Base-by-base conservation (phyloP, 2,113 vertebrate species). In the Notarius quadriscutis region DNA sequence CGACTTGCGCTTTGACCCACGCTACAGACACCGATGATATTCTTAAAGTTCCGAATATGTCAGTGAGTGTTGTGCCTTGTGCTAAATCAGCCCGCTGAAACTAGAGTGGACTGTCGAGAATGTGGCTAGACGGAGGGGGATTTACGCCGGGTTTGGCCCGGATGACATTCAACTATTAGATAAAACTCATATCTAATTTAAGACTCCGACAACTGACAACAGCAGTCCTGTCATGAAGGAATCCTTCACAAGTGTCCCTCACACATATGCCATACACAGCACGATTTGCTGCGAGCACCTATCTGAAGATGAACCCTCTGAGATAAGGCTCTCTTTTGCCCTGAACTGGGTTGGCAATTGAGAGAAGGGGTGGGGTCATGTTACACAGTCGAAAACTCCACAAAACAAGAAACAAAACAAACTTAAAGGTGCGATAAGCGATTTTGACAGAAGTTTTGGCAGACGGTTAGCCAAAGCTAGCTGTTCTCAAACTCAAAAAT, bases 101-200 rank as follows among this genome's bases (percentile, higher is more conserved):
- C 93, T 92, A 93, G 91, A 83, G 50, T 87, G 92, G 93, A 92
- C 90, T 80, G 93, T 90, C 91, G 93, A 92, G 93, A 95, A 95
- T 95, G 92, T 89, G 90, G 94, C 93, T 95, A 95, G 94, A 95
- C 94, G 86, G 88, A 88, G 5, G 20, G 83, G 89, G 91, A 91
- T 93, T 95, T 93, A 71, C 88, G 51, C 89, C 87, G 90, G 92
- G 92, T 88, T 93, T 89, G 90, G 84, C 91, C 91, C 93, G 94
- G 93, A 95, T 94, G 94, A 94, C 94, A 93, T 94, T 94, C 91
- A 91, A 90, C 92, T 93, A 93, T 95, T 94, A 94, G 91, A 92
- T 90, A 92, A 81, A 94, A 93, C 92, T 92, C 87, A 74, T 53
- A 69, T 93, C 92, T 95, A 94, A 95, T 93, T 93, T 92, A 93